phyloP scores from a whole-genome alignment of 2,888 invertebrate species.

The Malacosoma neustria region DNA sequence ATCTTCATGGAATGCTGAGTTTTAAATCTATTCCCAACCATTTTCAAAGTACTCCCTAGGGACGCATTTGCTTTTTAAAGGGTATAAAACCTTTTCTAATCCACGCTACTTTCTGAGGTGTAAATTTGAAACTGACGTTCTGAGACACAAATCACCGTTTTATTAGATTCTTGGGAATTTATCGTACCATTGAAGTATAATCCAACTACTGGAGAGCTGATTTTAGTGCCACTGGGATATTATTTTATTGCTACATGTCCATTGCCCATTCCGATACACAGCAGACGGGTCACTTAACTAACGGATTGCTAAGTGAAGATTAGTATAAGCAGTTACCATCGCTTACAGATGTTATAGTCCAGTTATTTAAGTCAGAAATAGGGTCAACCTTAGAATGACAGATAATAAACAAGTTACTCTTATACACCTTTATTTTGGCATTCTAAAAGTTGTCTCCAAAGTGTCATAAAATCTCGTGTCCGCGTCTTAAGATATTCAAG shows the following conservation, averaged over 20 bases:
- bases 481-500: constrained; percentile 9
- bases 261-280: no score
- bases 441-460: constrained; percentile 8
- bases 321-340: no score
- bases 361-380: no score
- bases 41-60: background rate
- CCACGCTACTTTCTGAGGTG: constrained; percentile 8
- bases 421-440: constrained; percentile 8
- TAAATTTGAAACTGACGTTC: constrained; percentile 25
- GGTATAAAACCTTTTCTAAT: background rate
- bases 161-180: constrained; percentile 40
- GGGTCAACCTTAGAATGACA: constrained; percentile 7
- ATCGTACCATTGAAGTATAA: constrained; percentile 29
- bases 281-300: no score
- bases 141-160: constrained; percentile 33
- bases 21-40: background rate
- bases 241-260: no score
- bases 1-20: no score
- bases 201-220: no score
- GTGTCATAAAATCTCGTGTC: constrained; percentile 8
- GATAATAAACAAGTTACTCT: constrained; percentile 8
- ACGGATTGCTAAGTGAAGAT: no score
- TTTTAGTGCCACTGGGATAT: no score
- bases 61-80: background rate
- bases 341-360: no score